Conservation (phyloP, 2,113 vertebrate species). For the Anguilla japonica region DNA sequence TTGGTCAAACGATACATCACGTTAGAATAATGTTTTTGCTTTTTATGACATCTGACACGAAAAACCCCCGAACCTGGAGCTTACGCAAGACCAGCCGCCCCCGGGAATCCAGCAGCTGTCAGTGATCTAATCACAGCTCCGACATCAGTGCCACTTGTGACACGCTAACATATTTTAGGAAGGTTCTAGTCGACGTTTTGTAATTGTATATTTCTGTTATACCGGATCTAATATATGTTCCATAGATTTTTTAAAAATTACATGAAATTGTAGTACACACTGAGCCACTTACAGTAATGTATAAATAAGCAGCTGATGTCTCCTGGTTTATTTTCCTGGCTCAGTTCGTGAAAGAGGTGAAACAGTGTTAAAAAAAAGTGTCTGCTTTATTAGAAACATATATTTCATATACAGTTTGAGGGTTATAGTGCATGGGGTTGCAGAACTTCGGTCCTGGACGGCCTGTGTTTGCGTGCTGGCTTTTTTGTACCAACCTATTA, state of each 20-base stretch:
- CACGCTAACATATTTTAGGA: background rate
- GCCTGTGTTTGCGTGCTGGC: no score
- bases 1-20: slow-evolving; percentile 49
- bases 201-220: background rate
- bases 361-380: no score
- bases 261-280: background rate
- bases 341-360: no score
- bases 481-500: no score
- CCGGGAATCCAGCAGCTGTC: background rate
- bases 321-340: no score
- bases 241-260: background rate
- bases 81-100: background rate
- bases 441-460: no score
- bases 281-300: background rate
- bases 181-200: background rate
- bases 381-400: no score
- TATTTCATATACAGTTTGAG: no score
- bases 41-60: background rate
- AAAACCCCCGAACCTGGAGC: background rate
- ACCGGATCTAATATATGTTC: background rate
- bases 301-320: no score
- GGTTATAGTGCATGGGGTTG: no score
- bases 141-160: background rate
- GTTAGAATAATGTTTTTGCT: slow-evolving; percentile 49
- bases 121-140: background rate